Conservation (phyloP, 2,797 vertebrate species). For the Semotilus atromaculatus region DNA sequence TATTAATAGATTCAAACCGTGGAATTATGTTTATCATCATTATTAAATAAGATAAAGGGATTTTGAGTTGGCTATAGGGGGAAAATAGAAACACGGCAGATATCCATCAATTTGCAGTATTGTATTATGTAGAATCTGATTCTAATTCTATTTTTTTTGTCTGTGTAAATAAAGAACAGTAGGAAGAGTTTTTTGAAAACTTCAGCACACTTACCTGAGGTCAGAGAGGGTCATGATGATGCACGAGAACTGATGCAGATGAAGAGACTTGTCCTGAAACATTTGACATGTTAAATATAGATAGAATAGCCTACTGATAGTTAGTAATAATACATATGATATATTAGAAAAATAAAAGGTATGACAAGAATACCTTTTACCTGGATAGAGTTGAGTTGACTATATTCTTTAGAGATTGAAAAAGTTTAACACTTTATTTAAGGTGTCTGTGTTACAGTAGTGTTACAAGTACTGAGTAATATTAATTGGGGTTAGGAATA, state of each 20-base stretch:
- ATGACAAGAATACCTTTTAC: neutral
- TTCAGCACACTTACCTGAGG: neutral
- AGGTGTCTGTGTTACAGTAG: too few species aligned
- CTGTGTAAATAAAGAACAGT: neutral
- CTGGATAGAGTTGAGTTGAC: neutral
- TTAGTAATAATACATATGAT: too few species aligned
- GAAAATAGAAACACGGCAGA: neutral
- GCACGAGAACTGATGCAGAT: neutral
- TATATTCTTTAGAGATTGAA: neutral
- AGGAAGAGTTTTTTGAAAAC: neutral
- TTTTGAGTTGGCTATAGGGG: neutral
- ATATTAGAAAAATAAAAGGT: too few species aligned
- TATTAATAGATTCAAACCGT: neutral
- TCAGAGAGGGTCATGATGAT: neutral
- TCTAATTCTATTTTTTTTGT: neutral
- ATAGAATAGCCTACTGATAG: neutral
- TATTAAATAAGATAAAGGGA: neutral
- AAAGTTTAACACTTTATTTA: neutral
- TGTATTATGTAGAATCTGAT: neutral
- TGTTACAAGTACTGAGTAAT: too few species aligned
- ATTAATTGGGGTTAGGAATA: too few species aligned
- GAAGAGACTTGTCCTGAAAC: neutral
- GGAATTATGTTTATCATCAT: too few species aligned
- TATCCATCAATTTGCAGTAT: neutral
- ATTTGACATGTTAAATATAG: neutral